phyloP scores from a whole-genome alignment of 2,113 vertebrate genomes.

The Ciconia boyciana region DNA sequence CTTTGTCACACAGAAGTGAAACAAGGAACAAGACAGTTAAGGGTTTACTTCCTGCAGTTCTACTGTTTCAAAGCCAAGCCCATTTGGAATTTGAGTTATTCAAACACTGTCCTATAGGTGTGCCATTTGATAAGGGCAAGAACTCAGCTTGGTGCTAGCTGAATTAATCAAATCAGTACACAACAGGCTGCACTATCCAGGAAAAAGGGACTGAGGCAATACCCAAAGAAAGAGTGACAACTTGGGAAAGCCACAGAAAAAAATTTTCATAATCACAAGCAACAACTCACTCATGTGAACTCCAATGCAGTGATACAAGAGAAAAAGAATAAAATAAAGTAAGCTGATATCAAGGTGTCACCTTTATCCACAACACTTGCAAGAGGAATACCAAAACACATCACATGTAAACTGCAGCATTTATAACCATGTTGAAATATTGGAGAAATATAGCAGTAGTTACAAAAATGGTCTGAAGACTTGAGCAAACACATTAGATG shows the following conservation, averaged over 20 bases:
- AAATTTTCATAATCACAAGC: not conserved
- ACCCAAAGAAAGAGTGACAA: not conserved
- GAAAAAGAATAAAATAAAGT: not conserved
- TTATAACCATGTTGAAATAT: not conserved
- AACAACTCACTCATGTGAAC: not conserved
- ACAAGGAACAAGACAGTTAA: not conserved
- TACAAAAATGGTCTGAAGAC: not conserved
- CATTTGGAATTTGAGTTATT: not conserved
- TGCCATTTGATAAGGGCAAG: not conserved
- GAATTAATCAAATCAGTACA: not conserved
- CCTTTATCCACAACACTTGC: not conserved
- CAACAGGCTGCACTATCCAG: not conserved
- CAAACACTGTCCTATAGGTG: not conserved
- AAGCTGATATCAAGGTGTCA: not conserved
- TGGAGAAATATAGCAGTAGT: not conserved
- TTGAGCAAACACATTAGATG: not conserved
- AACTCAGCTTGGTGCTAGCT: not conserved
- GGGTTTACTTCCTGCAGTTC: not conserved
- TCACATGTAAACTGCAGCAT: not conserved
- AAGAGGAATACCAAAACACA: not conserved
- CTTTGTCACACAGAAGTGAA: not conserved
- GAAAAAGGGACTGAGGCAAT: not conserved
- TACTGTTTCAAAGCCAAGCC: not conserved
- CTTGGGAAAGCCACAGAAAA: not conserved
- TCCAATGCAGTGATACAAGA: not conserved